A percentile compares a stretch with the other conserved stretches of the same genome.
phyloP scores from a whole-genome alignment of 2,113 vertebrate species.

The Chloebia gouldiae region DNA sequence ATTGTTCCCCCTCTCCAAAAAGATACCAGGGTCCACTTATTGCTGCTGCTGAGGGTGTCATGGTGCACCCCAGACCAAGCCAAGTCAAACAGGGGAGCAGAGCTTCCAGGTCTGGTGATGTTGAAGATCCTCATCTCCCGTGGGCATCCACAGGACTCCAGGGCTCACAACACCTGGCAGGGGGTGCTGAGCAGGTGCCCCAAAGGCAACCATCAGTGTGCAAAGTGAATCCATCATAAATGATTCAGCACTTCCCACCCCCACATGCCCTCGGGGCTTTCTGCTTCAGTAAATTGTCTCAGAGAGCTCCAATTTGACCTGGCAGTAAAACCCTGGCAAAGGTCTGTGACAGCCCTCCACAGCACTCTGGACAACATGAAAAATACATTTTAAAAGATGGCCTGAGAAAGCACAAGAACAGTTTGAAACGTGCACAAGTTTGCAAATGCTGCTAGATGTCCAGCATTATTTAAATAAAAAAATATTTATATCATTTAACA shows the following conservation, averaged over 20 bases:
- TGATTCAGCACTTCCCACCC: conserved; percentile 12
- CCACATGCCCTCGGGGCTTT: not conserved
- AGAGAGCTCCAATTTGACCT: not conserved
- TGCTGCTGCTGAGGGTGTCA: not conserved
- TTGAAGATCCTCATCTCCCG: not conserved
- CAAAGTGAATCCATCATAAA: not conserved
- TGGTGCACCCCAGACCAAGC: not conserved
- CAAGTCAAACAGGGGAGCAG: not conserved
- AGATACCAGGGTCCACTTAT: not conserved
- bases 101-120: not conserved
- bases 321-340: not conserved
- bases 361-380: not conserved
- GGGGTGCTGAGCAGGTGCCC: not conserved
- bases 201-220: not conserved
- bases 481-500: not conserved
- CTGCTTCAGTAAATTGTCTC: not conserved
- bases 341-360: not conserved
- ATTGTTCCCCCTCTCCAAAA: rapidly evolving
- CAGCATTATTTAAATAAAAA: no score
- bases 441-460: not conserved
- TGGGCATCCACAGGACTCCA: rapidly evolving
- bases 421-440: not conserved
- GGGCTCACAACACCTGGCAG: not conserved
- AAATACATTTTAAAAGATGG: not conserved
- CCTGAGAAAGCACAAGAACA: not conserved